Evolutionary conservation across 2,797 vertebrate genomes (phyloP).

Genomic region (Anguilla marmorata): DNA sequence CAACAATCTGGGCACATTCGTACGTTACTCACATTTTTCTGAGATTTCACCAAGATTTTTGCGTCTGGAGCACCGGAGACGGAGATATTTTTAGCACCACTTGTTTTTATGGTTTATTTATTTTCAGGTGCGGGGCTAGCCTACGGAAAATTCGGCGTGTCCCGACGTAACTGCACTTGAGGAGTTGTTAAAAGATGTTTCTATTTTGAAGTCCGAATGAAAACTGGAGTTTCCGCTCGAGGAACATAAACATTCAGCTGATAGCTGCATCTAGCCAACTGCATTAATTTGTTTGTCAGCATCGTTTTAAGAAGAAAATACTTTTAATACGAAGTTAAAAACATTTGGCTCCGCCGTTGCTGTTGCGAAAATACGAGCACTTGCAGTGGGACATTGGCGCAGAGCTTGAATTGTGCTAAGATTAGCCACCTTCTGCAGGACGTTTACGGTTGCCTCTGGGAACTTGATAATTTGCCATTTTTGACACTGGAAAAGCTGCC

Average conservation of each 20-base stretch:
- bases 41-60: background rate
- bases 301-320: slow-evolving; percentile 32
- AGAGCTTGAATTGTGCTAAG: slow-evolving; percentile 34
- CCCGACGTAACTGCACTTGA: background rate
- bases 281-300: slow-evolving; percentile 32
- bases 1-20: background rate
- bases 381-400: slow-evolving; percentile 29
- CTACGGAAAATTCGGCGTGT: slow-evolving; percentile 9
- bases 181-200: slow-evolving; percentile 9
- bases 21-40: background rate
- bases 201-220: background rate
- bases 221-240: background rate
- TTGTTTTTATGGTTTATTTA: slow-evolving; percentile 21
- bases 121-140: background rate
- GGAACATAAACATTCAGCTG: background rate
- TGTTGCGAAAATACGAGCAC: slow-evolving; percentile 52
- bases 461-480: background rate
- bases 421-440: slow-evolving; percentile 9
- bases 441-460: background rate
- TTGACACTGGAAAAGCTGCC: slow-evolving; percentile 18
- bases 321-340: slow-evolving; percentile 39
- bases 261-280: background rate
- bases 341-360: slow-evolving; percentile 58
- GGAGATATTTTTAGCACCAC: slow-evolving; percentile 1
- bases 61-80: slow-evolving; percentile 3